phyloP scores from a whole-genome alignment of 2,888 invertebrate species.

The Byasa hedistus region DNA sequence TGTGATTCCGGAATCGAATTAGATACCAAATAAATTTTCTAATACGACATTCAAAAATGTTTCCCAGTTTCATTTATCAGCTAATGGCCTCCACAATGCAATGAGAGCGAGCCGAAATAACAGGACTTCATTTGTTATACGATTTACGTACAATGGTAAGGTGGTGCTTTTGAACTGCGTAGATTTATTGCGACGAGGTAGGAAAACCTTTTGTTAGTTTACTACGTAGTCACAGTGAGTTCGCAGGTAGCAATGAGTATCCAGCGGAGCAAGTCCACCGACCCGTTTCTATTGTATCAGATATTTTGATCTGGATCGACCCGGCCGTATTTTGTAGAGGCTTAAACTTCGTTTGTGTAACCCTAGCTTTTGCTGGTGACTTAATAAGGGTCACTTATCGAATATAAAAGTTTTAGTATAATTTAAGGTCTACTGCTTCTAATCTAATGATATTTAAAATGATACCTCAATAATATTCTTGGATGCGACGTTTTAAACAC shows the following conservation, averaged over 20 bases:
- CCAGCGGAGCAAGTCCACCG: not conserved
- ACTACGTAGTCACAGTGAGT: slow-evolving; percentile 10
- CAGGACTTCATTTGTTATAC: slow-evolving; percentile 25
- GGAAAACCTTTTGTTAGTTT: slow-evolving; percentile 23
- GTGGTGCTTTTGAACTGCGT: slow-evolving; percentile 18
- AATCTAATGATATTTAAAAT: too few species aligned
- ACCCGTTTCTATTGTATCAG: not conserved
- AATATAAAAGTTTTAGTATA: too few species aligned
- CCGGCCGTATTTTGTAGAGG: not conserved
- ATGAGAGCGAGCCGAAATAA: slow-evolving; percentile 8
- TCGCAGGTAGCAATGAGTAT: not conserved
- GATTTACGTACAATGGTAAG: slow-evolving; percentile 17
- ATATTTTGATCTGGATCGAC: not conserved
- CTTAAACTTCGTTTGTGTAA: not conserved
- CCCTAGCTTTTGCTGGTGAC: not conserved
- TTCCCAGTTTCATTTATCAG: not conserved
- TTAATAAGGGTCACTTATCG: too few species aligned
- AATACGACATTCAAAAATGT: not conserved
- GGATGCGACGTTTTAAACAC: too few species aligned
- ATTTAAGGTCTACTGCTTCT: too few species aligned
- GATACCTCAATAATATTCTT: too few species aligned
- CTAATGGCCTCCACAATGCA: slow-evolving; percentile 2
- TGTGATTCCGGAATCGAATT: too few species aligned
- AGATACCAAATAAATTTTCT: too few species aligned
- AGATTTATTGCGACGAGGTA: slow-evolving; percentile 19